Base-by-base conservation (phyloP, 2,888 invertebrate genomes). In the Thysanoteuthis rhombus region DNA sequence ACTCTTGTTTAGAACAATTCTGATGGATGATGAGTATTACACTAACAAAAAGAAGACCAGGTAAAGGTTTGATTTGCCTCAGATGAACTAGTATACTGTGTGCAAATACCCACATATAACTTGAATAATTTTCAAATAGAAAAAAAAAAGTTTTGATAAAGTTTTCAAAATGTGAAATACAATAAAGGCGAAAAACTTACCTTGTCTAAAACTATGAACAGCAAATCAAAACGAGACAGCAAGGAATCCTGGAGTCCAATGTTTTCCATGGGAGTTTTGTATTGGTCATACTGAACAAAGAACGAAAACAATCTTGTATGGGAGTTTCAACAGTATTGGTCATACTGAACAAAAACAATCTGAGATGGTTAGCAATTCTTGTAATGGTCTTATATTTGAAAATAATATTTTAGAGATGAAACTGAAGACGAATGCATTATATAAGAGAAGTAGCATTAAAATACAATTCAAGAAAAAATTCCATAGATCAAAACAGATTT, bases 201-300 rank as follows among this genome's bases (percentile, higher is more conserved):
- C 94, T 98, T 98, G 97, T 99, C 99, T 97, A 99, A 97, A 98
- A 99, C 98, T 94, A 99, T 99, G 97, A 99, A 99, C 92, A 99
- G 97, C 96, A 99, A 97, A 98, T 99, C 99, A 97, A 99, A 99
- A 97, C 99, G 99, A 0, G 99, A 99, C 89, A 99, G 97, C 94
- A 99, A 97, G 0, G 97, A 97, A 94, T 97, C 97, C 97, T 99
- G 99, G 90, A 99, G 97, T 0, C 99, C 99, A 96, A 99, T 99
- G 97, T 99, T 99, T 97, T 99, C 99, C 99, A 99, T 99, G 0
- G 99, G 99, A 0, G 99, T 99, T 97, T 99, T 99, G 97, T 99
- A 99, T 96, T 99, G 99, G 97, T 99, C 99, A 96, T 99, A 99
- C 98, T 99, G 97, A 10, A 97, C 97, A 94, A 93, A 94, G 94